These are phyloP conservation scores for Caenorhabditis virilis DNA, from an alignment of 2,888 invertebrate species.

Conservation along the genomic window DNA sequence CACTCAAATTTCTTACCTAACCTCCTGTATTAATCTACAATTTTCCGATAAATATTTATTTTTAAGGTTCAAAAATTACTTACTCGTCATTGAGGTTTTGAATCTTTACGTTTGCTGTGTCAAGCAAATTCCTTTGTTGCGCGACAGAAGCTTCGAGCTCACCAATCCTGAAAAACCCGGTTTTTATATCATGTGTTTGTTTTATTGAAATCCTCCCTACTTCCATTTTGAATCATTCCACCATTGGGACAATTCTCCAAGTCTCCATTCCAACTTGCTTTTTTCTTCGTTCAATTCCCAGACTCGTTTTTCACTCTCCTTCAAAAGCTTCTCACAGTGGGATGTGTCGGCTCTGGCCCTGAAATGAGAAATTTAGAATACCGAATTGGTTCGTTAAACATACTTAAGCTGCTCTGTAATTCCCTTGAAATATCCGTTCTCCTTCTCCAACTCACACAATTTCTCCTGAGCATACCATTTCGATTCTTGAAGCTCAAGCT, in stretches of 20 bases:
- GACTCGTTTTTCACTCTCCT: constrained; percentile 45
- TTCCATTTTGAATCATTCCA: constrained; percentile 61
- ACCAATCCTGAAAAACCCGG: constrained; percentile 37
- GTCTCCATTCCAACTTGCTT: constrained; percentile 55
- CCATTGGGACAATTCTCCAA: constrained; percentile 57
- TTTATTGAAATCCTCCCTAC: constrained; percentile 9
- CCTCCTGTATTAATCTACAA: constrained; percentile 40
- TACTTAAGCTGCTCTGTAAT: constrained; percentile 47
- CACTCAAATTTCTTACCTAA: constrained; percentile 25
- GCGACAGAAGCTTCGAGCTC: constrained; percentile 56
- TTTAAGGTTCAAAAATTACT: constrained; percentile 8
- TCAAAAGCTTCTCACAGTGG: constrained; percentile 38
- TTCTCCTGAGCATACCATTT: constrained; percentile 46
- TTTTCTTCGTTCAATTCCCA: constrained; percentile 53
- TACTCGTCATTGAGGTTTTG: constrained; percentile 48
- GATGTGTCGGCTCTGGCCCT: constrained; percentile 37
- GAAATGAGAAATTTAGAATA: constrained; percentile 1
- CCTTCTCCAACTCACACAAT: constrained; percentile 44
- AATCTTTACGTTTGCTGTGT: constrained; percentile 47
- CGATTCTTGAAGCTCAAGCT: constrained; percentile 44
- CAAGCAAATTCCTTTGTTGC: constrained; percentile 52
- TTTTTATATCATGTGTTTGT: background rate
- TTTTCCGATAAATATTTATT: background rate
- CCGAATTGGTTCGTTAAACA: too few relatives aligned
- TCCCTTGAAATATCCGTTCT: constrained; percentile 46